phyloP scores from a whole-genome alignment of 2,888 invertebrate genomes.

The Selenia dentaria region DNA sequence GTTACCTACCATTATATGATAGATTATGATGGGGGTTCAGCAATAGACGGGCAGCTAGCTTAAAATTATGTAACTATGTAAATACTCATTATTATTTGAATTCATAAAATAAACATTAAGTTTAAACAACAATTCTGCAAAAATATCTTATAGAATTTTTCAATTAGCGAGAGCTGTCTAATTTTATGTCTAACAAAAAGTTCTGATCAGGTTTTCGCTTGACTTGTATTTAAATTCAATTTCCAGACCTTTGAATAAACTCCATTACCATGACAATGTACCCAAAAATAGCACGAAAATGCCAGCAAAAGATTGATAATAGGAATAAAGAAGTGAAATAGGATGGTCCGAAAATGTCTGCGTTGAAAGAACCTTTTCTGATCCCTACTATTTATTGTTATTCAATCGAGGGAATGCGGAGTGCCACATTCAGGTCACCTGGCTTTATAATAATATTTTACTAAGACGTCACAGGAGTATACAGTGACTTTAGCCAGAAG shows the following conservation, averaged over 20 bases:
- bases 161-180: too few relatives aligned
- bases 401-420: conserved; percentile 30
- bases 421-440: conserved; percentile 37
- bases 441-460: conserved; percentile 9
- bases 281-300: conserved; percentile 11
- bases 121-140: too few relatives aligned
- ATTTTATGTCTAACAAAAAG: not conserved
- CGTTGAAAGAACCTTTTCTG: conserved; percentile 28
- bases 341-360: conserved; percentile 14
- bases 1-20: too few relatives aligned
- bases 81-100: too few relatives aligned
- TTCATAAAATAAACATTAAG: too few relatives aligned
- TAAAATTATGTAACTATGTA: too few relatives aligned
- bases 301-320: conserved; percentile 20
- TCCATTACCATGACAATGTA: conserved; percentile 16
- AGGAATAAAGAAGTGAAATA: conserved; percentile 15
- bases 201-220: not conserved
- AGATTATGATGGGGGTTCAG: too few relatives aligned
- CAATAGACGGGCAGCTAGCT: too few relatives aligned
- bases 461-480: too few relatives aligned
- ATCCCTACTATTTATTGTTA: conserved; percentile 36
- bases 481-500: too few relatives aligned
- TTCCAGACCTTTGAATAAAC: not conserved
- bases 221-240: not conserved
- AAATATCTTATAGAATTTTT: too few relatives aligned